These are phyloP conservation scores for Prorops nasuta DNA, from an alignment of 1,140 invertebrate genomes.

Conservation along the genomic window DNA sequence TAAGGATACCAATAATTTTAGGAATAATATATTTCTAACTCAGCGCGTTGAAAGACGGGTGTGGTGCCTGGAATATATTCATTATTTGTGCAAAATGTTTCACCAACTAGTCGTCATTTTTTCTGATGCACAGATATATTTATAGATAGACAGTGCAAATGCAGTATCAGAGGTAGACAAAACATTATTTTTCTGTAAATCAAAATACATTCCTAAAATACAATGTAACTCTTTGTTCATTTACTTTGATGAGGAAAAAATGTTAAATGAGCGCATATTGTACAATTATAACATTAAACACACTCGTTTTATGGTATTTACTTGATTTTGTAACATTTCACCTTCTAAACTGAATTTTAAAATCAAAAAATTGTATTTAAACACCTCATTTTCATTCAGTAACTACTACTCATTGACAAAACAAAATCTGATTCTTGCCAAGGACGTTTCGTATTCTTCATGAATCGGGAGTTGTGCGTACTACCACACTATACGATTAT, in stretches of 20 bases:
- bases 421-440: too few relatives aligned
- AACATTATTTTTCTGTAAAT: slow-evolving; percentile 36
- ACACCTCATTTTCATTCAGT: too few relatives aligned
- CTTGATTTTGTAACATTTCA: slow-evolving; percentile 11
- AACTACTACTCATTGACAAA: too few relatives aligned
- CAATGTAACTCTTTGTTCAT: slow-evolving; percentile 15
- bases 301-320: slow-evolving; percentile 11
- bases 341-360: too few relatives aligned
- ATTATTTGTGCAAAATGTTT: background rate
- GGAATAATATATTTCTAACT: slow-evolving; percentile 36
- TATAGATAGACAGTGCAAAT: background rate
- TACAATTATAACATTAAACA: slow-evolving; percentile 12
- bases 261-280: slow-evolving; percentile 17
- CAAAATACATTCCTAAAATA: slow-evolving; percentile 38
- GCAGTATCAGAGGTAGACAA: background rate
- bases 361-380: too few relatives aligned
- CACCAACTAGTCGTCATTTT: slow-evolving; percentile 20
- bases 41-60: slow-evolving; percentile 11
- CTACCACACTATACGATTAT: too few relatives aligned
- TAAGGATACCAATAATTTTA: slow-evolving; percentile 28
- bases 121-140: slow-evolving; percentile 21
- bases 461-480: too few relatives aligned
- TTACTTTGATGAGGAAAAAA: slow-evolving; percentile 9
- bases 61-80: slow-evolving; percentile 24
- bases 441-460: too few relatives aligned